Percentiles rank a stretch among this genome's conserved stretches.
phyloP scores from a whole-genome alignment of 2,888 invertebrate genomes.

The Melikaiella ostensackeni region DNA sequence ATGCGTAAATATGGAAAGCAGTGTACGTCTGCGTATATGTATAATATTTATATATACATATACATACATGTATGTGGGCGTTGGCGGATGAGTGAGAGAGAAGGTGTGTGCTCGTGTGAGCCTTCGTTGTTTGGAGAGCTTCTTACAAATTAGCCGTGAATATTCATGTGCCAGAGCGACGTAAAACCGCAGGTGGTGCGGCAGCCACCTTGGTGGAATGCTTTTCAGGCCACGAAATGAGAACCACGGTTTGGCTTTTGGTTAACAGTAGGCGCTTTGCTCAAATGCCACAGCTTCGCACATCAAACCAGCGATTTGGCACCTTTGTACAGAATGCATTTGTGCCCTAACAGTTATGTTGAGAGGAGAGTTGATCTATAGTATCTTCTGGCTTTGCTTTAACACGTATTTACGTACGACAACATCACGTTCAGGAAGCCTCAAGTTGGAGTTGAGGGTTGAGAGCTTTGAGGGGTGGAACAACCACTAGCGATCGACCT shows the following conservation, averaged over 20 bases:
- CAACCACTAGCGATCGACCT: constrained; percentile 33
- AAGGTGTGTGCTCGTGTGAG: constrained; percentile 48
- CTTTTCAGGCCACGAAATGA: background rate
- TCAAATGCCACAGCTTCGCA: background rate
- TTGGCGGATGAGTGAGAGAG: background rate
- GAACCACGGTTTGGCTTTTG: constrained; percentile 7
- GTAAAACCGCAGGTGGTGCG: constrained; percentile 55
- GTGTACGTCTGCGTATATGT: constrained; percentile 27
- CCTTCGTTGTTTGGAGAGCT: constrained; percentile 71
- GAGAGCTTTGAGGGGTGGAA: constrained; percentile 18
- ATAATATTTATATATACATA: no score
- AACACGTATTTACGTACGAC: constrained; percentile 27
- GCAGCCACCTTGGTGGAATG: constrained; percentile 43
- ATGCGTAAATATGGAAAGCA: constrained; percentile 40
- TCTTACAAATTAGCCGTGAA: constrained; percentile 76
- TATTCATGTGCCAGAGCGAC: constrained; percentile 68
- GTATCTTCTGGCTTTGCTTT: background rate
- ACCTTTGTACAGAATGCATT: background rate
- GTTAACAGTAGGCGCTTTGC: background rate
- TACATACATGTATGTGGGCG: background rate
- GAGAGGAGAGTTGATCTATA: background rate
- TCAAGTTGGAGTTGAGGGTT: background rate
- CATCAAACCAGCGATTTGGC: constrained; percentile 9
- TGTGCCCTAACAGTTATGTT: constrained; percentile 3
- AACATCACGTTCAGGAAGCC: constrained; percentile 27